These are phyloP conservation scores for Bubo scandiacus DNA, from an alignment of 2,113 vertebrate genomes.

Conservation along the genomic window DNA sequence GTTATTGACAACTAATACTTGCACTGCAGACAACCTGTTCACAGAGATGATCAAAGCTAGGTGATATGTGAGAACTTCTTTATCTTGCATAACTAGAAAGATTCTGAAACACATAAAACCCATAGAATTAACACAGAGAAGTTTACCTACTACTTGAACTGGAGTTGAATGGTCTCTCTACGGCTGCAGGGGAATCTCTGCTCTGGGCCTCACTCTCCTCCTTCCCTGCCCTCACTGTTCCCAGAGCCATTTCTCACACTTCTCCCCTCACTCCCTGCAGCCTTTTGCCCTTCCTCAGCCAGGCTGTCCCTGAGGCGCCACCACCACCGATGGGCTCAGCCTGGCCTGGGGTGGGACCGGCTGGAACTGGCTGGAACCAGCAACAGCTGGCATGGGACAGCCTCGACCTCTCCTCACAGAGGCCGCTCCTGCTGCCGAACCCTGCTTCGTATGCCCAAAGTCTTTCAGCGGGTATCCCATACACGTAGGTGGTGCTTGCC, in stretches of 20 bases:
- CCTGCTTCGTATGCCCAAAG: fast-evolving
- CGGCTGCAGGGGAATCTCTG: neutral
- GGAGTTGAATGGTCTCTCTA: no score
- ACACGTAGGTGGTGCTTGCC: fast-evolving
- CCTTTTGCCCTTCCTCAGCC: neutral
- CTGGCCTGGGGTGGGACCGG: no score
- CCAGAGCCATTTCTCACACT: neutral
- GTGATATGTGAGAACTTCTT: neutral
- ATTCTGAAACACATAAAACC: neutral
- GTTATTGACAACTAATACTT: neutral
- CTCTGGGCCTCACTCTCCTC: fast-evolving
- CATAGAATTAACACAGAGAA: no score
- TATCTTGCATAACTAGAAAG: neutral
- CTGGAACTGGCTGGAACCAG: fast-evolving
- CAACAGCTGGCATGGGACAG: fast-evolving
- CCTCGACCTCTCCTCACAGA: neutral
- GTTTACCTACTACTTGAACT: neutral
- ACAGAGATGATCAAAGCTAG: neutral
- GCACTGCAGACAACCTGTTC: neutral
- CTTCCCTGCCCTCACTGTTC: neutral
- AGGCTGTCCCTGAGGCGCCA: fast-evolving
- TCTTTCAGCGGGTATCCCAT: fast-evolving
- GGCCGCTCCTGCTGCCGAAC: neutral
- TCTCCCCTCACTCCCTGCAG: neutral
- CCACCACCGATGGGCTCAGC: fast-evolving